Percentiles rank a stretch among this genome's conserved stretches.
Evolutionary conservation across 1,140 invertebrate genomes (phyloP).

Genomic region (Cherax destructor): DNA sequence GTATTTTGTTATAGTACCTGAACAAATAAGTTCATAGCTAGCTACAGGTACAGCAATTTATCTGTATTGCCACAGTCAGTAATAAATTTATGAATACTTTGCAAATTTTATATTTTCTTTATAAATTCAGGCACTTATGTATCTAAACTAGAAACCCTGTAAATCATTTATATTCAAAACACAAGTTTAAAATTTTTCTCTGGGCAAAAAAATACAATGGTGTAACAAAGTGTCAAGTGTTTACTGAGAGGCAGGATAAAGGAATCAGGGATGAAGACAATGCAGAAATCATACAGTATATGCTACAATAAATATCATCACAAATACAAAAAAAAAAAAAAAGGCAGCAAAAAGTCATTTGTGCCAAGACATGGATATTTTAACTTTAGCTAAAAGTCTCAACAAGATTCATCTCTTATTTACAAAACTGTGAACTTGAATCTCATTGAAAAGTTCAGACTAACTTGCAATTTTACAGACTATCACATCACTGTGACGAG

Average conservation of each 20-base stretch:
- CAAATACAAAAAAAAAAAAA: slow-evolving; percentile 20
- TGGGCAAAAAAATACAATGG: not conserved
- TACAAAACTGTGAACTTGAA: slow-evolving; percentile 8
- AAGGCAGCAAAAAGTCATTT: slow-evolving; percentile 4
- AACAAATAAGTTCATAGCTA: no score
- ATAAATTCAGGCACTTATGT: no score
- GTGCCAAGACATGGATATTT: not conserved
- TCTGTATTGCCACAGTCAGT: no score
- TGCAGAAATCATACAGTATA: slow-evolving; percentile 15
- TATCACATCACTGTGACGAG: not conserved
- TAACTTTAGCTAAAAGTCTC: not conserved
- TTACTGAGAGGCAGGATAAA: slow-evolving; percentile 27
- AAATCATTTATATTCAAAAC: no score
- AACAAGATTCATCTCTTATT: slow-evolving; percentile 4
- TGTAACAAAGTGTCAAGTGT: not conserved
- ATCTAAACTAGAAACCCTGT: no score
- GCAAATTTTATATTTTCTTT: no score
- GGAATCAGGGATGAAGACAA: slow-evolving; percentile 21
- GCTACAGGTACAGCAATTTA: no score
- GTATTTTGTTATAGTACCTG: no score
- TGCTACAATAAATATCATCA: slow-evolving; percentile 35
- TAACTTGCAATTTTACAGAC: not conserved
- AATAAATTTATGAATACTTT: no score
- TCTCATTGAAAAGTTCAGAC: not conserved
- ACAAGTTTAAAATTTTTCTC: no score